Percentiles rank a stretch among this genome's conserved stretches.
phyloP scores from a whole-genome alignment of 2,888 invertebrate genomes.

The Ceriagrion tenellum region DNA sequence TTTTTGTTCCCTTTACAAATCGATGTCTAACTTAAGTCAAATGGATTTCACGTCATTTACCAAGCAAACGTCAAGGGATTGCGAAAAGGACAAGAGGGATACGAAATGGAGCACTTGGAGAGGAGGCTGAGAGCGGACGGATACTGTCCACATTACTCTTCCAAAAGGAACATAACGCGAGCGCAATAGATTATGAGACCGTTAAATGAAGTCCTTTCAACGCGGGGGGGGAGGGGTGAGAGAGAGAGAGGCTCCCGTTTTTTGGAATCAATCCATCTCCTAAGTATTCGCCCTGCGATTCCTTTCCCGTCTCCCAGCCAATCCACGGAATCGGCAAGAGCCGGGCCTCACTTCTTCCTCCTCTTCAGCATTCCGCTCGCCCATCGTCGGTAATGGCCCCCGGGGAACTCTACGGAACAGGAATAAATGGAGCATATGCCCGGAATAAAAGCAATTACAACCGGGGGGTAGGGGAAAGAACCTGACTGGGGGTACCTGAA shows the following conservation, averaged over 20 bases:
- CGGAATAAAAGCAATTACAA: background rate
- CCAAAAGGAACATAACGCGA: background rate
- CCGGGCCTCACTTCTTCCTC: background rate
- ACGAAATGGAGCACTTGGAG: too few species aligned
- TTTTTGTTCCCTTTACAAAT: background rate
- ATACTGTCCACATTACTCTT: background rate
- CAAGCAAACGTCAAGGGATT: background rate
- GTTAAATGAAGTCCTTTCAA: background rate
- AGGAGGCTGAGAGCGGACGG: background rate
- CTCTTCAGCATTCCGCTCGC: background rate
- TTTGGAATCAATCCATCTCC: conserved; percentile 4
- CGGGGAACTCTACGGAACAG: background rate
- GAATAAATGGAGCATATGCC: background rate
- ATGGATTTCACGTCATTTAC: background rate
- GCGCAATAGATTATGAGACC: background rate
- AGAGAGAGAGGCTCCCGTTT: background rate
- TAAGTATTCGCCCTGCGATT: background rate
- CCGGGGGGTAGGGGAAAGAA: background rate
- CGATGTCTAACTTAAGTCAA: background rate
- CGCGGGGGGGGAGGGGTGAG: background rate
- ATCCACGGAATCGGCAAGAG: background rate
- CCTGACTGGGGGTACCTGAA: background rate
- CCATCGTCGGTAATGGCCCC: background rate
- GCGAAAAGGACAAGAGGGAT: background rate
- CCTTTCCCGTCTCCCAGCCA: background rate